These are phyloP conservation scores for Galbula dea DNA, from an alignment of 2,113 vertebrate species.

Conservation along the genomic window DNA sequence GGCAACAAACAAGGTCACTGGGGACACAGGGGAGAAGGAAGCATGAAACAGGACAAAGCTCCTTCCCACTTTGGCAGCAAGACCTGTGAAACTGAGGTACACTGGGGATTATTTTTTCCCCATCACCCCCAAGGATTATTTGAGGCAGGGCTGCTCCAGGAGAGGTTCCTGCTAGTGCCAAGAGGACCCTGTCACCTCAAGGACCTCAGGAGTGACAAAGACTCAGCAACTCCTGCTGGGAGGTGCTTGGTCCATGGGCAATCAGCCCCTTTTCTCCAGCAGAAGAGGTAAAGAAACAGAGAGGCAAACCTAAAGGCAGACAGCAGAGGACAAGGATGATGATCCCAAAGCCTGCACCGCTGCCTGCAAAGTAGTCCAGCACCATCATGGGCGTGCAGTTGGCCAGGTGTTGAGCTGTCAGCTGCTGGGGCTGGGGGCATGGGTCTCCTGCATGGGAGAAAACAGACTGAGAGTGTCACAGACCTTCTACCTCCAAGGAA, in stretches of 20 bases:
- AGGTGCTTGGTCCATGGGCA: neutral
- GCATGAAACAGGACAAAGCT: neutral
- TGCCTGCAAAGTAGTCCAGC: constrained; percentile 86
- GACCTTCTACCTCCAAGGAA: neutral
- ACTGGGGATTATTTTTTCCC: neutral
- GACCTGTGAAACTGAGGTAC: neutral
- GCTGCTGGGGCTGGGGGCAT: constrained; percentile 83
- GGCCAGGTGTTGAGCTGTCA: constrained; percentile 72
- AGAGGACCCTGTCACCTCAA: neutral
- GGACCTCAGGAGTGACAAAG: neutral
- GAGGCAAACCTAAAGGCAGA: constrained; percentile 84
- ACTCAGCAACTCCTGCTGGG: neutral
- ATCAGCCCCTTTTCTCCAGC: neutral
- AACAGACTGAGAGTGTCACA: neutral
- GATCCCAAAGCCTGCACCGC: constrained; percentile 80
- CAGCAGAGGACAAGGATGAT: constrained; percentile 80
- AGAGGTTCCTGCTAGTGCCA: neutral
- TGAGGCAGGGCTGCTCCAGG: neutral
- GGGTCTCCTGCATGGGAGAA: constrained; percentile 74
- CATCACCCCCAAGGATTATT: neutral
- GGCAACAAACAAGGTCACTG: constrained; percentile 86
- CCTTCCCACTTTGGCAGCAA: neutral
- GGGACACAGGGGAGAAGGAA: neutral
- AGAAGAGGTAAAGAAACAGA: neutral
- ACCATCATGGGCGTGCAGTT: constrained; percentile 75